Base-by-base conservation (phyloP, 2,113 vertebrate species). In the Eptesicus fuscus region DNA sequence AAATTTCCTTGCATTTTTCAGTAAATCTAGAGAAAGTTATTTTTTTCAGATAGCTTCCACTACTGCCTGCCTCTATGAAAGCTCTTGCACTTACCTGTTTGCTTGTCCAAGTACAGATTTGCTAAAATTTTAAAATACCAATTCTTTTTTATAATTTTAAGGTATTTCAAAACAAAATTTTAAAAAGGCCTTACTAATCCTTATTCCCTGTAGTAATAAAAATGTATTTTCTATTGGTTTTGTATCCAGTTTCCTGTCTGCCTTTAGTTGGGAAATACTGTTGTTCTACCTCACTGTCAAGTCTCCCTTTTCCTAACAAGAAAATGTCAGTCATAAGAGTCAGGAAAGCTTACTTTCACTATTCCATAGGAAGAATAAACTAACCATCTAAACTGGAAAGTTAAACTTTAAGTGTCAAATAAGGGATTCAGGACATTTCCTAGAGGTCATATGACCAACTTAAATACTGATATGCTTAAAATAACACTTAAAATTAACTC, bases 401-500 rank as follows among this genome's bases (percentile, higher is more conserved):
- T 35, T 2, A 88, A 61, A 49, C 25, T 92, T 32, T 77, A 32
- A 95, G 65, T 47, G 32, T 79, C 90, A 92, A 78, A 76, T 61
- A 5, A 83, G 16, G 13, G 35, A 61, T 65, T 88, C 22, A 28
- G 61, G 69, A 76, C 37, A 90, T 83, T 92, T 86, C 42, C 79
- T 51, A 95, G 16, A 76, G 40, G 42, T 3, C 9, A 51, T 30
- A 79, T 17, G 59, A 95, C n/a, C 63, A 91, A 65, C 79, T 78
- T 80, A 95, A 96, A 85, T 83, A 67, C 25, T 94, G 59, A 40
- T 78, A 42, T 71, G 11, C 23, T 69, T 90, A 85, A 96, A 92
- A 90, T 83, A 88, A 91, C 9, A 79, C 2, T 61, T 61, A 61
- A 61, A 61, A 42, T 12, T 71, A 53, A 80, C 10, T 83, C 22